Base-by-base conservation (phyloP, 2,797 vertebrate genomes). In the Falco naumanni region DNA sequence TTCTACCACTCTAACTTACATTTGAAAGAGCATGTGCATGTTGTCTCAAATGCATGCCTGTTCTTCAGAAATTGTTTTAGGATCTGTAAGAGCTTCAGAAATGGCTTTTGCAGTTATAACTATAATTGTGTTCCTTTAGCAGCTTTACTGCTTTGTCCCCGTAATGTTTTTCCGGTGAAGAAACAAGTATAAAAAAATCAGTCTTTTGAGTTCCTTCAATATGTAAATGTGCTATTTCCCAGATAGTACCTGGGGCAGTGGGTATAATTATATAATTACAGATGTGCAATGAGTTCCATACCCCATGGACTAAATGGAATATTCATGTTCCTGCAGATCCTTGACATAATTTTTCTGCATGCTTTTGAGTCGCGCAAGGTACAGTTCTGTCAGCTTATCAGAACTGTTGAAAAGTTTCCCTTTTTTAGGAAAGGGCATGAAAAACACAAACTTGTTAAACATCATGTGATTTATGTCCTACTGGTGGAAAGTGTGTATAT, bases 1-100 rank as follows among this genome's bases (percentile, higher is more conserved):
- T 6, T 28, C n/a, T 70, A 4, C 26, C 7, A 4, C 14, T 74
- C 21, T 69, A 16, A 17, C 28, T 34, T 28, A 0, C 2, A 6
- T n/a, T 3, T 4, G 4, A 17, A 19, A 66, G 19, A n/a, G 11
- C 2, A 2, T 0, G 2, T 53, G 37, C 6, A 0, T 37, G 15
- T 65, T 45, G 17, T 76, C 45, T 79, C 8, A 61, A 69, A 71
- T 47, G 9, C 19, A 18, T 7, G 13, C 2, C 1, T 4, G 0
- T 37, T 78, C 21, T 39, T 80, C 34, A 81, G 29, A 43, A 8
- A 8, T 51, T 19, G 13, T 48, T 76, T 76, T 17, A 33, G 34
- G 26, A 54, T 48, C 8, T 3, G 0, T 33, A 41, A 70, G 6
- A 70, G 13, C 21, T 39, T 80, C 34, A 77, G 26, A 43, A 8